Evolutionary conservation across 2,797 vertebrate genomes (phyloP).

Genomic region (Periparus ater): DNA sequence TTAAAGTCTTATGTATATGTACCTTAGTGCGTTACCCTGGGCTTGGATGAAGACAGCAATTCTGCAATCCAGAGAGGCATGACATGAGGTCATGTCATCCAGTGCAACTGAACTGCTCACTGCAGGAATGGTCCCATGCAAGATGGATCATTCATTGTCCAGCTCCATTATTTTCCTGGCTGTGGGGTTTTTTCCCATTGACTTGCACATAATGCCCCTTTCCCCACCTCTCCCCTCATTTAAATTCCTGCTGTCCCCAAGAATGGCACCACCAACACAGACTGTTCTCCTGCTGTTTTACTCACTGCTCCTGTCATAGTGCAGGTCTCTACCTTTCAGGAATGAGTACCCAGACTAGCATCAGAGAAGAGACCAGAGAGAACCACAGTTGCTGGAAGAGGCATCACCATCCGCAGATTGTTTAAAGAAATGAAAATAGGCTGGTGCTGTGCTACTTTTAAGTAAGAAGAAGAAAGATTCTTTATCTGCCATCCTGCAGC

Average conservation of each 20-base stretch:
- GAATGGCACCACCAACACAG: not conserved
- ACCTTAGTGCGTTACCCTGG: not conserved
- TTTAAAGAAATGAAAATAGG: not conserved
- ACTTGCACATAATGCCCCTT: not conserved
- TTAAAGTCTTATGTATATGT: not conserved
- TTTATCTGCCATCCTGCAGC: not conserved
- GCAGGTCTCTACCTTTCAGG: not conserved
- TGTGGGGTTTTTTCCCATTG: not conserved
- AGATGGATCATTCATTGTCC: not conserved
- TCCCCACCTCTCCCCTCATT: not conserved
- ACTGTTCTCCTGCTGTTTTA: not conserved
- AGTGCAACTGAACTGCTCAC: not conserved
- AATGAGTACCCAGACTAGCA: not conserved
- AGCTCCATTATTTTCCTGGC: not conserved
- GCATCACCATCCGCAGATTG: not conserved
- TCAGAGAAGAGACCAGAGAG: not conserved
- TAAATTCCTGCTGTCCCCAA: not conserved
- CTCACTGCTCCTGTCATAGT: not conserved
- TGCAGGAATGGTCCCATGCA: not conserved
- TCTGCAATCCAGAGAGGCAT: not conserved
- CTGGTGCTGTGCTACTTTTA: not conserved
- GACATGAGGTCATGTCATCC: not conserved
- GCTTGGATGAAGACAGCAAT: not conserved
- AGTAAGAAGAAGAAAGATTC: not conserved
- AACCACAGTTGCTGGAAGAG: not conserved